Evolutionary conservation across 2,888 invertebrate genomes (phyloP).

Genomic region (Bursaphelenchus okinawaensis): DNA sequence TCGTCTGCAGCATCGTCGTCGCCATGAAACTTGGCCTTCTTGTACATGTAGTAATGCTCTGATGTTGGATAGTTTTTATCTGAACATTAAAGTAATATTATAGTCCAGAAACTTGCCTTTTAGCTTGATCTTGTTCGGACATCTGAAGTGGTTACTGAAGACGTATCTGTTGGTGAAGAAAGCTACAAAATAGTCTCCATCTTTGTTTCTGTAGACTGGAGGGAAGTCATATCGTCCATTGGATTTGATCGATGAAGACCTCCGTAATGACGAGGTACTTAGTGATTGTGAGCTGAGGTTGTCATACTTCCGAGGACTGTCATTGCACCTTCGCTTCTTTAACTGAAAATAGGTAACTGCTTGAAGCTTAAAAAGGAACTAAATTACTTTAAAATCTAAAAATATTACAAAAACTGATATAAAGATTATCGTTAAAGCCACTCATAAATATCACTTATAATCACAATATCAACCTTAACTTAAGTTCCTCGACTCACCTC

Average conservation of each 20-base stretch:
- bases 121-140: not conserved
- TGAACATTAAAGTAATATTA: not conserved
- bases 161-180: conserved; percentile 6
- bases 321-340: not conserved
- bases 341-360: too few relatives aligned
- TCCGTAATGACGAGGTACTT: not conserved
- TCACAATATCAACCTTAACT: not conserved
- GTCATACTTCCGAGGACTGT: not conserved
- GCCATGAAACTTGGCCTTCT: conserved; percentile 4
- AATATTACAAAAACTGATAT: too few relatives aligned
- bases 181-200: conserved; percentile 1
- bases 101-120: not conserved
- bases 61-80: conserved; percentile 9
- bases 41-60: conserved; percentile 13
- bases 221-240: not conserved
- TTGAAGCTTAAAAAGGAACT: too few relatives aligned
- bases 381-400: too few relatives aligned
- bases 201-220: conserved; percentile 7
- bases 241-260: not conserved
- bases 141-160: not conserved
- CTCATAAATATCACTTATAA: not conserved
- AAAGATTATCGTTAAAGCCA: too few relatives aligned
- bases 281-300: not conserved
- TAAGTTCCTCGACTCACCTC: too few relatives aligned
- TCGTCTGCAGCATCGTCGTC: conserved; percentile 4